Evolutionary conservation across 2,113 vertebrate species (phyloP), one percentile per base, ranked within the genome.

Genomic region (Cisticola juncidis): DNA sequence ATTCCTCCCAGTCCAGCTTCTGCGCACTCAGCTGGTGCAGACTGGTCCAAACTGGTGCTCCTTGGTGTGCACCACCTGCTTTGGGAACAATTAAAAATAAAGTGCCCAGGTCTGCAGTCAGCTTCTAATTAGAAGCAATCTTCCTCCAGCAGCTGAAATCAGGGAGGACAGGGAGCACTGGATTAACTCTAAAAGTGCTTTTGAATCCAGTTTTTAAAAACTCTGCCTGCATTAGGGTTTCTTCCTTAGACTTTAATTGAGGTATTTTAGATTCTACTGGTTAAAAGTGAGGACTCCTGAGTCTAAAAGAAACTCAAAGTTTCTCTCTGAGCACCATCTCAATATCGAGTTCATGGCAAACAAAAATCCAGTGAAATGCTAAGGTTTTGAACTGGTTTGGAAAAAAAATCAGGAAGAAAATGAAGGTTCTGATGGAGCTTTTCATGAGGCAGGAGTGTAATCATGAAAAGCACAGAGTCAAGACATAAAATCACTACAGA

Each of bases 31-130:
- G 36, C 72, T 40, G 47, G 51, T 29, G 22, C 47, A 74, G 65
- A 10, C 6, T 84, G 15, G 2, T 58, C 65, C 66, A 85, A 19
- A 14, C 22, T 35, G 23, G 24, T 42, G 12, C 22, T 38, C 9
- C 16, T 1, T 9, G 16, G 2, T 23, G n/a, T 87, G 19, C 31
- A 3, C 3, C 33, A 21, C 22, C 69, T 70, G 17, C 24, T 0
- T 0, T 40, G 16, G 64, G 60, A 74, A 13, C 4, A 51, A 20
- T 79, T 68, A 38, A 58, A 81, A 93, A 50, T 31, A 20, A 87
- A 16, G 3, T 23, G 7, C 29, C 35, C 44, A n/a, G 19, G 28
- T 48, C 68, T 28, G 12, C 17, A 85, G 23, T 44, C 53, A 60
- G 53, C 16, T 17, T 45, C 31, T 81, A 64, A 68, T 72, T 68